phyloP scores from a whole-genome alignment of 2,113 vertebrate species.

The Sinocyclocheilus grahami region DNA sequence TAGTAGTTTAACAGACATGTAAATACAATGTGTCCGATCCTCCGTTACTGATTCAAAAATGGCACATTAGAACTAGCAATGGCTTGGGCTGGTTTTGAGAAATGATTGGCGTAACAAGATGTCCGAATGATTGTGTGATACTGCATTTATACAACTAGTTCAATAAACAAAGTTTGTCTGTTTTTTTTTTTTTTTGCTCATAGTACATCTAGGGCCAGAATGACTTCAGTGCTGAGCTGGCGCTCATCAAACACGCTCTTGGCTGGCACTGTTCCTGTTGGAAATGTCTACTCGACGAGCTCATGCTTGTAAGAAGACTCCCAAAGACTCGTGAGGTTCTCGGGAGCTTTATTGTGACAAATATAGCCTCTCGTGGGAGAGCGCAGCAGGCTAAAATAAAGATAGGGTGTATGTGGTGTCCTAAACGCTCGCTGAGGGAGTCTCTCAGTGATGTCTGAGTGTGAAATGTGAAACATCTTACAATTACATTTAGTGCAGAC shows the following conservation, averaged over 20 bases:
- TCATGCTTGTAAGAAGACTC: constrained; percentile 39
- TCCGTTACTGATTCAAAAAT: too few relatives aligned
- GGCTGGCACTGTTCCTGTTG: neutral
- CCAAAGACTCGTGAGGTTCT: neutral
- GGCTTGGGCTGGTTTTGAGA: too few relatives aligned
- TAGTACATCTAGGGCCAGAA: constrained; percentile 40
- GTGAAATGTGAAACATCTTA: constrained; percentile 47
- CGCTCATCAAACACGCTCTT: neutral
- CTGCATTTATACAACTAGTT: too few relatives aligned
- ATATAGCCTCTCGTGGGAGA: neutral
- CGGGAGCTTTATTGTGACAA: neutral
- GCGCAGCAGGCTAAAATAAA: constrained; percentile 8
- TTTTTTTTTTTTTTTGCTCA: too few relatives aligned
- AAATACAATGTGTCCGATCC: too few relatives aligned
- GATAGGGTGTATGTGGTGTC: neutral
- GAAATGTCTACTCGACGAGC: constrained; percentile 22
- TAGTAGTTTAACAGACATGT: too few relatives aligned
- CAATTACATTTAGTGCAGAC: neutral
- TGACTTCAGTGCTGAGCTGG: constrained; percentile 16
- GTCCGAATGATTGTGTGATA: too few relatives aligned
- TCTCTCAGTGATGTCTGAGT: constrained; percentile 28
- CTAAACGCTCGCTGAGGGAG: constrained; percentile 7
- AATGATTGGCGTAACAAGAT: too few relatives aligned
- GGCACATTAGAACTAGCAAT: too few relatives aligned
- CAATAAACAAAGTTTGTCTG: too few relatives aligned